Conservation (phyloP, 2,113 vertebrate species). For the Xiphophorus maculatus region DNA sequence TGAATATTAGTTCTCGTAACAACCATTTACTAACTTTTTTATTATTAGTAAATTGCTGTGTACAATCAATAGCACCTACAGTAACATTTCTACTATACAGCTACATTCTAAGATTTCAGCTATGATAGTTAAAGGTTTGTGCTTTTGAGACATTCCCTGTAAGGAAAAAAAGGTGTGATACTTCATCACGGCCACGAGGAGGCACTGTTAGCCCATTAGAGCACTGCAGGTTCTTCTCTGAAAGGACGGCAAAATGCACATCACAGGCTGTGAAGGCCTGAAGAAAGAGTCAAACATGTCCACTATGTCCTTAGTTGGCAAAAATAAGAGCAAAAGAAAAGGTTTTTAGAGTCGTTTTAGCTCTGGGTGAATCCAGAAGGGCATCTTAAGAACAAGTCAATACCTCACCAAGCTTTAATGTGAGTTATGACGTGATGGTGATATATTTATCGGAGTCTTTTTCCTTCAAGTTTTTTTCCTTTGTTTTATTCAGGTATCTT, state of each 20-base stretch:
- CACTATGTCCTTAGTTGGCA: background rate
- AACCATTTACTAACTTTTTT: constrained; percentile 9
- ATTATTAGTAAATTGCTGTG: constrained; percentile 19
- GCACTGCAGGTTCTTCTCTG: constrained; percentile 41
- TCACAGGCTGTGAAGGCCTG: constrained; percentile 38
- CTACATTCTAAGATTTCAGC: constrained; percentile 34
- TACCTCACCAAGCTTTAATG: constrained; percentile 17
- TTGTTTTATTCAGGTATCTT: constrained; percentile 27
- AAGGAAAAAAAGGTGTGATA: constrained; percentile 55
- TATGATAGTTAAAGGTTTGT: constrained; percentile 72
- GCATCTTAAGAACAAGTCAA: constrained; percentile 16
- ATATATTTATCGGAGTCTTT: constrained; percentile 27
- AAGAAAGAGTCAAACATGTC: constrained; percentile 30
- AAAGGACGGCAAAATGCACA: constrained; percentile 61
- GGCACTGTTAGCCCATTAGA: constrained; percentile 51
- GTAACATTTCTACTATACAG: constrained; percentile 17
- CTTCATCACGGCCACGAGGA: constrained; percentile 46
- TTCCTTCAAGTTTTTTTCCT: constrained; percentile 23
- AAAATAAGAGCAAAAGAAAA: background rate
- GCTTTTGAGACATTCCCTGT: constrained; percentile 73
- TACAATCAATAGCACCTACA: constrained; percentile 52
- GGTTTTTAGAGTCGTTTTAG: constrained; percentile 3
- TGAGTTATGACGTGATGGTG: background rate
- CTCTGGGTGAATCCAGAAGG: background rate
- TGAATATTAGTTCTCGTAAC: constrained; percentile 20